Evolutionary conservation across 2,797 vertebrate species (phyloP), one percentile per base, ranked within the genome.

Genomic region (Catharus ustulatus): DNA sequence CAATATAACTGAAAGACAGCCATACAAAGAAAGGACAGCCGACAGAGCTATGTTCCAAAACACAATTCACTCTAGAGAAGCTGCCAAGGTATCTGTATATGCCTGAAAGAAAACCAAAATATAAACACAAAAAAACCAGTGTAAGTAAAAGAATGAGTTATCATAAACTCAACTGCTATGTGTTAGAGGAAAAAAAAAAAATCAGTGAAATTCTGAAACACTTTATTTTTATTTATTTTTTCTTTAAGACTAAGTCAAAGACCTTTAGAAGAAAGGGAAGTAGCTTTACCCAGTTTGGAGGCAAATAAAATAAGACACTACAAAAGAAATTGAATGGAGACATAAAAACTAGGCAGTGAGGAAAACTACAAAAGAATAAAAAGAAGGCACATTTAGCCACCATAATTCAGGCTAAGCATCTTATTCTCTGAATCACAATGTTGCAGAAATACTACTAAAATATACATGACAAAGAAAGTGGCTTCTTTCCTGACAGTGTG

Each of bases 1-100:
- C 46, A 95, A 96, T 67, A 82, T 52, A 81, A 93, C 76, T 46
- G 36, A 84, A 88, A 95, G 82, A 87, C 69, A 93, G 49, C 24
- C 43, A 34, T 46, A 38, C 21, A 86, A 78, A 61, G 76, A 91
- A 93, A 94, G 78, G 51, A 84, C 26, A 78, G 77, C 54, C 3
- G 0, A 91, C n/a, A 43, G 29, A 85, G 34, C 23, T 32, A 51
- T 9, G 6, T 20, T 64, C 66, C 78, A 45, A 58, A 11, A 89
- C 66, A 69, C 15, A 94, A 89, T 81, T 84, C 17, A 29, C 20
- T 68, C 66, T 24, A 23, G 49, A 80, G 27, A 87, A 87, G 68
- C 43, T 93, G 67, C 78, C 62, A 84, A 89, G 66, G 29, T 94
- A 89, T 72, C 63, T 68, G 63, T 68, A 77, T 24, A 72, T 54